Evolutionary conservation across 1,140 invertebrate genomes (phyloP).

Genomic region (Babylonia areolata): DNA sequence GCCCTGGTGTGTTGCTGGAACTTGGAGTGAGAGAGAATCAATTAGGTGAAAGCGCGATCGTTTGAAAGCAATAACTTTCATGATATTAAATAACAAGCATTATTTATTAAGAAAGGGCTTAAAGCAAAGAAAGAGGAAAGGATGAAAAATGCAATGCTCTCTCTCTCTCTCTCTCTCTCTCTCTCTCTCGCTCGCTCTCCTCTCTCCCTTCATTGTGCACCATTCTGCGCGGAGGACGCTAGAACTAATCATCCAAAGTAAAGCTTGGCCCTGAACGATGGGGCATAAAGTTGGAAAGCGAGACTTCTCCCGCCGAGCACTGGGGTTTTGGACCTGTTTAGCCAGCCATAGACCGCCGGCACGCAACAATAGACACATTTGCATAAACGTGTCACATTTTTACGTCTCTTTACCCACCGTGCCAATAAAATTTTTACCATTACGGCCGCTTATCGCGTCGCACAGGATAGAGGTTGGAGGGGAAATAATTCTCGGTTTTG

Average conservation of each 20-base stretch:
- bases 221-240: no score
- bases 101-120: no score
- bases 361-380: conserved; percentile 24
- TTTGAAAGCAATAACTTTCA: no score
- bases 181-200: not conserved
- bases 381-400: conserved; percentile 26
- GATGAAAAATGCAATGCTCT: not conserved
- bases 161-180: not conserved
- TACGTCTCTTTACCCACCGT: not conserved
- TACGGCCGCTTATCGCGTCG: not conserved
- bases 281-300: not conserved
- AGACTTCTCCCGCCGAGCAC: not conserved
- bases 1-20: no score
- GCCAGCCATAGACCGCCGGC: not conserved
- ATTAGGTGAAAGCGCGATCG: no score
- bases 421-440: not conserved
- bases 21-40: no score
- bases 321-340: not conserved
- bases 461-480: no score
- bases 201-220: not conserved
- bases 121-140: no score
- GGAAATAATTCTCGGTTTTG: no score
- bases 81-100: no score
- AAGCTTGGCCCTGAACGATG: no score
- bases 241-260: no score